Conservation (phyloP, 2,113 vertebrate genomes). For the Paramisgurnus dabryanus region DNA sequence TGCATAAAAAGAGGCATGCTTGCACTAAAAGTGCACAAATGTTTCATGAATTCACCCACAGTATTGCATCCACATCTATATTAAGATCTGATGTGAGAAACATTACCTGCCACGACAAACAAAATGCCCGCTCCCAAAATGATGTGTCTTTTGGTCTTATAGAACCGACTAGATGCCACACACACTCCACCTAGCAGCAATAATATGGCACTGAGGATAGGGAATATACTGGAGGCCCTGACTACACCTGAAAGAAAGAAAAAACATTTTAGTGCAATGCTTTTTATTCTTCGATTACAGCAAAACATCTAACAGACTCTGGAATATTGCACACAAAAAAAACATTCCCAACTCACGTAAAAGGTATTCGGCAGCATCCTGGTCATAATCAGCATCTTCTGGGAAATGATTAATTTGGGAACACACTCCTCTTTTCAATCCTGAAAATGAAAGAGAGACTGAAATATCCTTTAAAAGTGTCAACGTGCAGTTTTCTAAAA, state of each 20-base stretch:
- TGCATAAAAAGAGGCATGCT: neutral
- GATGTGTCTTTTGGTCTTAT: slow-evolving; percentile 89
- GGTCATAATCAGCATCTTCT: slow-evolving; percentile 92
- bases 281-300: neutral
- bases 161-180: slow-evolving; percentile 88
- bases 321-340: slow-evolving; percentile 8
- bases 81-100: neutral
- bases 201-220: slow-evolving; percentile 91
- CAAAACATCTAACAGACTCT: neutral
- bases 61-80: neutral
- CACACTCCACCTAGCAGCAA: slow-evolving; percentile 90
- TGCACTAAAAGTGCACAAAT: neutral
- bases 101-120: slow-evolving; percentile 90
- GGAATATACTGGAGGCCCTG: slow-evolving; percentile 93
- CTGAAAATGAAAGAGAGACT: slow-evolving; percentile 30
- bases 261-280: neutral
- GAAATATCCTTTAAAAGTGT: no score
- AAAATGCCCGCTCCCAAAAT: slow-evolving; percentile 91
- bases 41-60: neutral
- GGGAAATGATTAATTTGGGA: slow-evolving; percentile 95
- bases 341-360: slow-evolving; percentile 75
- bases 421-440: slow-evolving; percentile 79
- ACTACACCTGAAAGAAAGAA: slow-evolving; percentile 82
- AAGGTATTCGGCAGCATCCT: slow-evolving; percentile 91
- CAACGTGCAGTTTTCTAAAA: no score